Evolutionary conservation across 2,797 vertebrate species (phyloP).

Genomic region (Gymnothorax javanicus): DNA sequence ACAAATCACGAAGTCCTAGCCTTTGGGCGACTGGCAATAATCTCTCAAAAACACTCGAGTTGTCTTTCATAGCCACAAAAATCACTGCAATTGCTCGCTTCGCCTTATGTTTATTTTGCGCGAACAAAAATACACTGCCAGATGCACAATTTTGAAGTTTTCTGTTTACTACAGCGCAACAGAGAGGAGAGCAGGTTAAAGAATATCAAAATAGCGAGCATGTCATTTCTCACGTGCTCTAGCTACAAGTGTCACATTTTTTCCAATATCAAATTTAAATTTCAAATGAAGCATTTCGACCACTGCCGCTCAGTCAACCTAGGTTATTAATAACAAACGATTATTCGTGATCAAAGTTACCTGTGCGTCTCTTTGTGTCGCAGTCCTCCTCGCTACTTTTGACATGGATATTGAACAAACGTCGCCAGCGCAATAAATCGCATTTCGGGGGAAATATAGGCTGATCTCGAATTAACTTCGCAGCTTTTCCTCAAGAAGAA

Average conservation of each 20-base stretch:
- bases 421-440: neutral
- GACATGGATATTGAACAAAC: conserved; percentile 14
- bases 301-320: neutral
- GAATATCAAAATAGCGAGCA: neutral
- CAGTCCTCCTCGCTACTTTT: conserved; percentile 23
- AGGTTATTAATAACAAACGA: neutral
- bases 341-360: conserved; percentile 3
- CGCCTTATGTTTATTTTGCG: neutral
- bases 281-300: neutral
- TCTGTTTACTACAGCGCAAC: neutral
- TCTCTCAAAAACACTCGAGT: neutral
- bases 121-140: neutral
- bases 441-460: neutral
- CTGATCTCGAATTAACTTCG: conserved; percentile 9
- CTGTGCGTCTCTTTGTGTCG: conserved; percentile 9
- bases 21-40: neutral
- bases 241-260: neutral
- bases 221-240: conserved; percentile 7
- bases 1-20: neutral
- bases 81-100: neutral
- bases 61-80: neutral
- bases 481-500: neutral
- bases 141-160: conserved; percentile 5
- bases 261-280: neutral
- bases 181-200: neutral